Percentiles rank a stretch among this genome's conserved stretches.
Evolutionary conservation across 2,113 vertebrate species (phyloP).

Genomic region (Anolis carolinensis): DNA sequence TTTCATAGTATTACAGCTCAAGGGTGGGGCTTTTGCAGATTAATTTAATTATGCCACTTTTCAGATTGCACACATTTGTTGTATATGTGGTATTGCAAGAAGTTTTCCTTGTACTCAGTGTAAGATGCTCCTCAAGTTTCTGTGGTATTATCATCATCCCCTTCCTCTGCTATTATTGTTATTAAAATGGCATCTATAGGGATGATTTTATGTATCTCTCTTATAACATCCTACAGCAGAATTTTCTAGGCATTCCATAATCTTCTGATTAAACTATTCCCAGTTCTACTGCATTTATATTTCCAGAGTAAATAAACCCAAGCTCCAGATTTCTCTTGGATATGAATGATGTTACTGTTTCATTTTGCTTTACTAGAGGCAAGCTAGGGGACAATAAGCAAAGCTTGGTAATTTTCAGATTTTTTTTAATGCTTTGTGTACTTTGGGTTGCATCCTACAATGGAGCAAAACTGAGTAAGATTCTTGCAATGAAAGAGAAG

Average conservation of each 20-base stretch:
- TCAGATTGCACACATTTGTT: background rate
- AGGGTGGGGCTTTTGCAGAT: background rate
- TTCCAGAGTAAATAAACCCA: background rate
- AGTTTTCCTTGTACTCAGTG: background rate
- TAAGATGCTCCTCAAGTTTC: background rate
- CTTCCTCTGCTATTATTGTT: background rate
- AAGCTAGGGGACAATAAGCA: conserved; percentile 29
- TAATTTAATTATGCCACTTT: background rate
- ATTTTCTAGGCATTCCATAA: background rate
- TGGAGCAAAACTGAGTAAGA: conserved; percentile 57
- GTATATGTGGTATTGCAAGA: background rate
- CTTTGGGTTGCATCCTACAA: conserved; percentile 52
- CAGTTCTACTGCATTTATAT: background rate
- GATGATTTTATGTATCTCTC: background rate
- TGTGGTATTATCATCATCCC: background rate
- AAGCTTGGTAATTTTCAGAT: conserved; percentile 60
- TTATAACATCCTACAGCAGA: background rate
- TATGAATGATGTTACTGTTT: background rate
- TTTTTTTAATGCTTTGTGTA: conserved; percentile 44
- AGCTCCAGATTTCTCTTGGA: background rate
- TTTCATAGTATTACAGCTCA: too few relatives aligned
- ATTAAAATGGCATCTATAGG: background rate
- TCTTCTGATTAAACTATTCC: background rate
- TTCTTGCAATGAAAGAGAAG: conserved; percentile 41
- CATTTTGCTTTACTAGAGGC: conserved; percentile 28